These are phyloP conservation scores for Micrasema minimum DNA, from an alignment of 1,140 invertebrate genomes.

Conservation along the genomic window DNA sequence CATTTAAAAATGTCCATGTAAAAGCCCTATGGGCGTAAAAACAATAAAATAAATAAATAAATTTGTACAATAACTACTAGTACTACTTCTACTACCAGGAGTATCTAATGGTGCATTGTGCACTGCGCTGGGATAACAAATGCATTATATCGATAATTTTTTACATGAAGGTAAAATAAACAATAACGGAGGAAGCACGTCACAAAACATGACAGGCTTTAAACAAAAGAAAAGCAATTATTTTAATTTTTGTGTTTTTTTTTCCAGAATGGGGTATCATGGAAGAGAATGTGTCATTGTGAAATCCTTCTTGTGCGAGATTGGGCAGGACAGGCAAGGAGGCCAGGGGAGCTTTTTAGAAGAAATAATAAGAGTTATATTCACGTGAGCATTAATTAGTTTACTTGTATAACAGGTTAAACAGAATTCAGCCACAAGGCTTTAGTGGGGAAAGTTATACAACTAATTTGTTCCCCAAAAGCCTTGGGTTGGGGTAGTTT, in stretches of 20 bases:
- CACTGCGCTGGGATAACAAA: too few relatives aligned
- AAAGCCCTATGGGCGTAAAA: too few relatives aligned
- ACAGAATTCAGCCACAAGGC: conserved; percentile 1
- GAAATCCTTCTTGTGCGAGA: conserved; percentile 69
- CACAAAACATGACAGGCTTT: too few relatives aligned
- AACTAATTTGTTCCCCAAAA: conserved; percentile 33
- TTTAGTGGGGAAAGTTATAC: neutral
- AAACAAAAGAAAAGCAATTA: too few relatives aligned
- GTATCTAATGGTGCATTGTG: too few relatives aligned
- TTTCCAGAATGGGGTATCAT: conserved; percentile 67
- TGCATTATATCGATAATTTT: too few relatives aligned
- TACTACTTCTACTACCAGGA: too few relatives aligned
- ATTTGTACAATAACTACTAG: too few relatives aligned
- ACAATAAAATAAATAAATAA: too few relatives aligned
- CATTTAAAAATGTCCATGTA: too few relatives aligned
- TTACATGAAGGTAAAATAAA: too few relatives aligned
- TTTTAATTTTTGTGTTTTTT: conserved; percentile 13
- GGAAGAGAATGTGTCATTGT: conserved; percentile 69
- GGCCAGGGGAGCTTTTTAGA: conserved; percentile 67
- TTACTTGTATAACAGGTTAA: neutral
- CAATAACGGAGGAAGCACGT: too few relatives aligned
- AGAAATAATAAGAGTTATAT: conserved; percentile 69
- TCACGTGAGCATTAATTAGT: conserved; percentile 67
- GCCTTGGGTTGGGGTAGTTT: neutral
- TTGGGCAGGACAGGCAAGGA: conserved; percentile 58